Percentiles rank a stretch among this genome's conserved stretches.
phyloP scores from a whole-genome alignment of 2,888 invertebrate species.

The Drosophila mimetica region DNA sequence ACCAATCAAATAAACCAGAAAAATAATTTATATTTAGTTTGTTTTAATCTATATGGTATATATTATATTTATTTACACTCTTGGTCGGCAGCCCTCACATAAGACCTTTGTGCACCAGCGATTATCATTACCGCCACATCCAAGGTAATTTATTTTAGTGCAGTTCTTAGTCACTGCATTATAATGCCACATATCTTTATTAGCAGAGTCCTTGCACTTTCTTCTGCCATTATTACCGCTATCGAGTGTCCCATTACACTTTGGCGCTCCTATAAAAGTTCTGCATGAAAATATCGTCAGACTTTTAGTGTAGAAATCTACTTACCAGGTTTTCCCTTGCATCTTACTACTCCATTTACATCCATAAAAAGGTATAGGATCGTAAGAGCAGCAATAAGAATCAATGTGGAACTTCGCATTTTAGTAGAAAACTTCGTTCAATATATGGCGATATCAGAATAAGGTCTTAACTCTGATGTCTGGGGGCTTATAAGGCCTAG shows the following conservation, averaged over 20 bases:
- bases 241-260: slow-evolving; percentile 22
- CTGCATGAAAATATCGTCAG: neutral
- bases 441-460: neutral
- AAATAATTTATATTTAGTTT: slow-evolving; percentile 26
- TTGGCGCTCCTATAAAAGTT: neutral
- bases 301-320: neutral
- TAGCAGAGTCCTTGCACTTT: slow-evolving; percentile 11
- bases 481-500: slow-evolving; percentile 11
- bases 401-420: slow-evolving; percentile 19
- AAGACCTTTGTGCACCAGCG: slow-evolving; percentile 29
- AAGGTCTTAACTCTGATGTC: slow-evolving; percentile 1
- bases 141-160: slow-evolving; percentile 20
- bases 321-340: slow-evolving; percentile 21
- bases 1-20: slow-evolving; percentile 39
- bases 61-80: neutral
- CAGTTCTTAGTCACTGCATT: slow-evolving; percentile 16
- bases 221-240: slow-evolving; percentile 17
- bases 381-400: slow-evolving; percentile 13
- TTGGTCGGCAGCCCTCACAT: slow-evolving; percentile 25
- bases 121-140: slow-evolving; percentile 52
- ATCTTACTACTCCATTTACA: slow-evolving; percentile 9
- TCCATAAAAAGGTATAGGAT: slow-evolving; percentile 1
- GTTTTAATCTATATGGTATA: neutral
- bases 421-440: neutral
- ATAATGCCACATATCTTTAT: slow-evolving; percentile 49